phyloP scores from a whole-genome alignment of 2,888 invertebrate species.

The Lithophane semibrunnea region DNA sequence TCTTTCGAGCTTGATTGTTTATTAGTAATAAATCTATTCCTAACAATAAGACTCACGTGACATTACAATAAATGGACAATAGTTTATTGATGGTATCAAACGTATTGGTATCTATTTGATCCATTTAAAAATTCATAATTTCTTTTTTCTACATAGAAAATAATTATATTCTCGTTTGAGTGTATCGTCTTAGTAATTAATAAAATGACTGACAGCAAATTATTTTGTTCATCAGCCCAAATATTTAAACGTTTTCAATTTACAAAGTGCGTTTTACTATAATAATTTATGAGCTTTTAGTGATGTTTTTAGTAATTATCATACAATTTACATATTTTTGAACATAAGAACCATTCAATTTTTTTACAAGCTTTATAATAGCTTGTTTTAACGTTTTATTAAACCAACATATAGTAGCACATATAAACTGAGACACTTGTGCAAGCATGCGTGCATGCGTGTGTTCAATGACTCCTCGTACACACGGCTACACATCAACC shows the following conservation, averaged over 20 bases:
- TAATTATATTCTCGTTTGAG: background rate
- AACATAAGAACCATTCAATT: background rate
- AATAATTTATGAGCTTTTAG: background rate
- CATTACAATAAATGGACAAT: conserved; percentile 42
- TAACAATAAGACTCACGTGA: conserved; percentile 54
- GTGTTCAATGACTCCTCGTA: background rate
- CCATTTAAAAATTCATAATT: background rate
- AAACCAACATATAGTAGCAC: background rate
- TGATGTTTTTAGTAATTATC: conserved; percentile 17
- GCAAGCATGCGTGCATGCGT: background rate
- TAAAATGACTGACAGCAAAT: conserved; percentile 5
- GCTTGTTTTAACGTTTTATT: background rate
- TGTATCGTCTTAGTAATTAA: conserved; percentile 13
- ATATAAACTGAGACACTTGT: conserved; percentile 5
- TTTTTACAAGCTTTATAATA: background rate
- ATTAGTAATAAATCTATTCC: conserved; percentile 54
- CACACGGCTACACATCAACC: no score
- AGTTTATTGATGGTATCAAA: conserved; percentile 11
- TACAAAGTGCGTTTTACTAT: background rate
- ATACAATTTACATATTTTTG: conserved; percentile 12
- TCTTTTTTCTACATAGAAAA: background rate
- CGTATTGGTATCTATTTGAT: conserved; percentile 13
- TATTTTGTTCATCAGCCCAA: background rate
- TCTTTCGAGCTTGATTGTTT: conserved; percentile 37
- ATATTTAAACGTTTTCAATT: background rate